These are phyloP conservation scores for Montipora foliosa DNA, from an alignment of 64 coral and sea anemone species.

Conservation along the genomic window DNA sequence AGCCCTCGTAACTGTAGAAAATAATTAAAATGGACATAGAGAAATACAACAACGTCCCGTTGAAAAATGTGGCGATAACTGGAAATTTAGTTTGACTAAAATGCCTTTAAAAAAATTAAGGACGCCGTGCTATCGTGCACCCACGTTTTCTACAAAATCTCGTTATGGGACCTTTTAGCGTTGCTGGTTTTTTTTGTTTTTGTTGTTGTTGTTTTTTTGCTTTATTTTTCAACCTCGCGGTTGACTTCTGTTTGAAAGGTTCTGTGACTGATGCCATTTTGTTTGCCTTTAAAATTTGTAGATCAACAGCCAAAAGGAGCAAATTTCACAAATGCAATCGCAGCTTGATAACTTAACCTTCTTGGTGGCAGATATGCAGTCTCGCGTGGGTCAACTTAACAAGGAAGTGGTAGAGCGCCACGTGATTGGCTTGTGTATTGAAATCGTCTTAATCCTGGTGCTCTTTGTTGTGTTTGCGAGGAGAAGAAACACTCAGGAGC, in stretches of 20 bases:
- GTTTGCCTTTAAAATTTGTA: neutral
- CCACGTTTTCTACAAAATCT: no score
- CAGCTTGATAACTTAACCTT: slow-evolving; percentile 41
- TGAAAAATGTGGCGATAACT: no score
- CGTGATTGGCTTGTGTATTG: slow-evolving; percentile 84
- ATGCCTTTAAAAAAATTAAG: no score
- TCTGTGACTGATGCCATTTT: neutral
- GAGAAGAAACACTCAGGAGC: slow-evolving; percentile 37
- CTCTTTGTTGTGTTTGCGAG: slow-evolving; percentile 64
- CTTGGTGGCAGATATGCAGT: slow-evolving; percentile 36
- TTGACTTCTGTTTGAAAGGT: neutral
- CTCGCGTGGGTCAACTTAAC: slow-evolving; percentile 64
- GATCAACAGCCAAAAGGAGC: slow-evolving; percentile 86
- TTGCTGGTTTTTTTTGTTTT: no score
- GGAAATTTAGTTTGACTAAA: no score
- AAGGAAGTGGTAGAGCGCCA: slow-evolving; percentile 89
- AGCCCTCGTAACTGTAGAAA: no score
- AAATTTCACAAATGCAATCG: slow-evolving; percentile 75
- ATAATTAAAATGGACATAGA: no score
- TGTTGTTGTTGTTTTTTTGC: no score
- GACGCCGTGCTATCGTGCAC: no score
- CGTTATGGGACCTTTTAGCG: no score
- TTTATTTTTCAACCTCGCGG: no score
- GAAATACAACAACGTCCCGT: no score
- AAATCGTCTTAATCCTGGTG: slow-evolving; percentile 73